Evolutionary conservation across 2,113 vertebrate species (phyloP).

Genomic region (Cavia aperea): DNA sequence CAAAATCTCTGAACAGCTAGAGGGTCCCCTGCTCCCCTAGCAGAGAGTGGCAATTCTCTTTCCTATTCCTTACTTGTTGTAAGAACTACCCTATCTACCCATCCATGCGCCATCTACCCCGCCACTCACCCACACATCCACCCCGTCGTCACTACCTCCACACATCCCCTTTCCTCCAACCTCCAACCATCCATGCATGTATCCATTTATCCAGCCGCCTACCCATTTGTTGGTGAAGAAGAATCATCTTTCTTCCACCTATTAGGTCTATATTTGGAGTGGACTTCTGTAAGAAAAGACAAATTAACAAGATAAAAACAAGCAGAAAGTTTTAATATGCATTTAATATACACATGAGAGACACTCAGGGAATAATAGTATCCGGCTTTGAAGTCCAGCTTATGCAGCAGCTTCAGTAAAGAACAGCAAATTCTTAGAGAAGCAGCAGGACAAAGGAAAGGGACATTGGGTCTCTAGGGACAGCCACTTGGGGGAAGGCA

Average conservation of each 20-base stretch:
- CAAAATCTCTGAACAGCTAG: background rate
- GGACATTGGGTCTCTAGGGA: background rate
- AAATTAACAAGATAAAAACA: background rate
- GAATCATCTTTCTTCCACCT: background rate
- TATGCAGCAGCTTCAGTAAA: background rate
- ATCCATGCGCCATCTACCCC: background rate
- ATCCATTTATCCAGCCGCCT: background rate
- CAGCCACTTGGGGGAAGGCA: background rate
- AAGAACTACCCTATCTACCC: background rate
- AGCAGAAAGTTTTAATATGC: background rate
- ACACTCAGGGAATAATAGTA: background rate
- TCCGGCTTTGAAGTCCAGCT: background rate
- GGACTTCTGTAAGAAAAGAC: background rate
- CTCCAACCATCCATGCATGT: rapidly evolving
- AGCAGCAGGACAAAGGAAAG: background rate
- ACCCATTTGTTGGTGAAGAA: background rate
- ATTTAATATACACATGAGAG: background rate
- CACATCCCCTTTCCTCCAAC: background rate
- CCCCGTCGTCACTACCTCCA: too few species aligned
- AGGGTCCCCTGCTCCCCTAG: background rate
- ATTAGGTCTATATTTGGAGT: background rate
- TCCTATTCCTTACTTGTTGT: background rate
- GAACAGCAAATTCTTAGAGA: background rate
- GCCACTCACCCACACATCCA: too few species aligned
- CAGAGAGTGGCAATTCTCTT: background rate